A percentile compares a stretch with the other conserved stretches of the same genome.
Conservation (phyloP, 2,113 vertebrate genomes). For the Mustelus asterias region DNA sequence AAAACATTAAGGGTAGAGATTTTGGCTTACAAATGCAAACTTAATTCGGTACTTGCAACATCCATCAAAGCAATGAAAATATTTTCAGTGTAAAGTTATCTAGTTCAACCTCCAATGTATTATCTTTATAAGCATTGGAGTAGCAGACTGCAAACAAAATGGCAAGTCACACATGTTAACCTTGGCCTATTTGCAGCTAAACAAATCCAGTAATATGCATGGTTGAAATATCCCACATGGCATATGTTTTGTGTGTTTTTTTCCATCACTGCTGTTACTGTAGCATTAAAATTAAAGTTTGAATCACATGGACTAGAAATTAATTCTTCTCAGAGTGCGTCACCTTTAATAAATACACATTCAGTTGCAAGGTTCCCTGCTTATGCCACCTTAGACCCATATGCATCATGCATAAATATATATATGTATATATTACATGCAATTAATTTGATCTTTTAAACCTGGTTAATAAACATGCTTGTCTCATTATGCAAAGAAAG, state of each 20-base stretch:
- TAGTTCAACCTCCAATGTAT: neutral
- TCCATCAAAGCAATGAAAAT: neutral
- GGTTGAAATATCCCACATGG: neutral
- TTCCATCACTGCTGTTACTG: neutral
- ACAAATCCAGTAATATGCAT: neutral
- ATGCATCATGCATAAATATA: conserved; percentile 66
- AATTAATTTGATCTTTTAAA: conserved; percentile 46
- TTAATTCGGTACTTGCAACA: neutral
- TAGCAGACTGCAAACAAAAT: neutral
- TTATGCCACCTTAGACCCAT: conserved; percentile 42
- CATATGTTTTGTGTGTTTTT: neutral
- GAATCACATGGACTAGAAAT: neutral
- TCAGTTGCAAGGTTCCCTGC: conserved; percentile 43
- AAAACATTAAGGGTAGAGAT: neutral
- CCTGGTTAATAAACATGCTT: conserved; percentile 36
- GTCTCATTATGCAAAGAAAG: conserved; percentile 28
- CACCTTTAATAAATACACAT: conserved; percentile 67
- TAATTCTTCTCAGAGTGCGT: conserved; percentile 52
- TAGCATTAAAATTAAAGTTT: neutral
- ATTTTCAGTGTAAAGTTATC: neutral
- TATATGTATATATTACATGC: conserved; percentile 65
- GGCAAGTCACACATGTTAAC: neutral
- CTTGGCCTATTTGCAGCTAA: neutral
- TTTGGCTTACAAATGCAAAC: neutral
- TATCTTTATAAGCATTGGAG: neutral